Evolutionary conservation across 53 echinoderm and acorn worm species (phyloP), one percentile per base, ranked within the genome.

Genomic region (Arbacia lixula): DNA sequence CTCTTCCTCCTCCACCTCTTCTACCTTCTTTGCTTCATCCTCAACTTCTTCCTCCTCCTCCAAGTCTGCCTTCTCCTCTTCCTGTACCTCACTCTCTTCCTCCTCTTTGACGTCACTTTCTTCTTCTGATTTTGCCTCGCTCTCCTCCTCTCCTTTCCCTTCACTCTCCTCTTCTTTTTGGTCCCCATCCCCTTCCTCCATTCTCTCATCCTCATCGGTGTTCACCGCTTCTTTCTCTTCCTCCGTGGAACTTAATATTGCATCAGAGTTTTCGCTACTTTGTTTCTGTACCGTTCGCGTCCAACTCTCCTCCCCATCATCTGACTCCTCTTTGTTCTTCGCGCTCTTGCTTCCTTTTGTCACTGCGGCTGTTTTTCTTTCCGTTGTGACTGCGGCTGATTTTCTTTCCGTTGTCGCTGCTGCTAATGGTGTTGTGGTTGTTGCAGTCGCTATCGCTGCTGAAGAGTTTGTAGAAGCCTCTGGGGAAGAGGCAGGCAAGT

Each of bases 11-110:
- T 36, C 30, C 63, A 19, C 39, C 19, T 83, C 46, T 19, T 12
- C 35, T 3, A 12, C 9, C 24, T 31, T 54, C 16, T 0, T 8
- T 36, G 36, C 65, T 14, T 14, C 26, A 30, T 84, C 84, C 0
- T 69, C 85, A 57, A 36, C 42, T 17, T 71, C 72, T 19, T 71
- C 79, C 38, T 24, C 9, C 50, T 4, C 6, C 14, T 6, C 43
- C 26, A 6, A 17, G 35, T 57, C 20, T 20, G 60, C 61, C 81
- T 61, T 19, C 31, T 61, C 81, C 33, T 71, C 72, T 38, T 88
- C 69, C 68, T 29, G 9, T 62, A 72, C 42, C n/a, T 68, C 81
- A 68, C 46, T 54, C 32, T 75, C 66, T 29, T 87, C 53, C 66
- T 56, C 82, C 81, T 87, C 77, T 30, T 55, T 60, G 56, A 81